Base-by-base conservation (phyloP, 2,888 invertebrate genomes). In the Parnassius orleans region DNA sequence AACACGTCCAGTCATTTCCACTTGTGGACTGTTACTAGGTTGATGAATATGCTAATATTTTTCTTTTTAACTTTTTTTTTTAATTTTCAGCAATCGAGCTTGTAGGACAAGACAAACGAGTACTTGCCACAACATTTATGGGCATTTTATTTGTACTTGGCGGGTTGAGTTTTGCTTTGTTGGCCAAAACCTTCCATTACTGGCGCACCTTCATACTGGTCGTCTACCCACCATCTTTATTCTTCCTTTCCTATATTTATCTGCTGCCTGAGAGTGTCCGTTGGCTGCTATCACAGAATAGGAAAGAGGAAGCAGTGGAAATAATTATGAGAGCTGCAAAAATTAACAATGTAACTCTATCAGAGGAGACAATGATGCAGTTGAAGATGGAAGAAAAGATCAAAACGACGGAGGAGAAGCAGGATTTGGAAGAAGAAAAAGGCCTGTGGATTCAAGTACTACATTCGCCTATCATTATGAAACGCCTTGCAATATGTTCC, bases 251-350 rank as follows among this genome's bases (percentile, higher is more conserved):
- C 0, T 95, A 95, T 76, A 93, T 94, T 61, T 95, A 95, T 92
- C 72, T 95, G 5, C 84, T 95, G n/a, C 95, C 95, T 0, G 96
- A 96, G 81, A 95, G 95, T 61, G 93, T 95, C 41, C 89, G 96
- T 65, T 97, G 97, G 97, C 86, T 96, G 9, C 77, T 96, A 1
- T 94, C 95, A 0, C 95, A 95, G 68, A 94, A 94, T 2, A 89
- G 93, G 64, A 93, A 93, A 66, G 93, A 94, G 48, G 93, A 95
- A 69, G 95, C 95, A 0, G 93, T 94, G 44, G 84, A 86, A 43
- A 93, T 95, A 11, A 87, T 95, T 50, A 87, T 90, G 66, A 93
- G 84, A 66, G 94, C 95, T 1, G 94, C 95, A 0, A 92, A 91
- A 70, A 90, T 94, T 57, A 95, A 95, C 70, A 85, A 86, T 5